Evolutionary conservation across 2,797 vertebrate genomes (phyloP), one percentile per base, ranked within the genome.

Genomic region (Pseudocheirus occidentalis): DNA sequence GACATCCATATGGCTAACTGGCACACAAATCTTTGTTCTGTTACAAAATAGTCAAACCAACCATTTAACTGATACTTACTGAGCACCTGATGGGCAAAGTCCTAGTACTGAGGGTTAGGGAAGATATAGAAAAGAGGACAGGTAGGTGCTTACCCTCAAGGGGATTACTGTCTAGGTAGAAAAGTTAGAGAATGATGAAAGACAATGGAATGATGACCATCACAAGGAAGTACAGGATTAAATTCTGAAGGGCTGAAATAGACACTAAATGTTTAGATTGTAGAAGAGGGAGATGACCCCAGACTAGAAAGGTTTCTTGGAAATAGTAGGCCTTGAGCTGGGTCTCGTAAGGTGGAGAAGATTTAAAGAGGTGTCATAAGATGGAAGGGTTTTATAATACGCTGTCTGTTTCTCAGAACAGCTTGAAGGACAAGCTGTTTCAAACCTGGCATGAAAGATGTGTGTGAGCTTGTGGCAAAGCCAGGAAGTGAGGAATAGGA

Each of bases 361-460:
- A 87, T 87, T 87, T 46, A 46, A 50, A 50, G 21, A 87, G 73
- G 24, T 87, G 40, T 3, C 3, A 24, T 50, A 87, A 87, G 73
- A 87, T 27, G 21, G 40, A 24, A 81, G 21, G n/a, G n/a, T 18
- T 81, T 81, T 46, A 46, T 10, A 21, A 27, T 87, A 87, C 4
- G 18, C 73, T 81, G n/a, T 18, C n/a, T 27, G 73, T 27, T 87
- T 87, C 40, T 27, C 24, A 4, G 73, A 87, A 87, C 73, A 87
- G 73, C 73, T 46, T 87, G 73, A 87, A 87, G 73, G 73, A 21
- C 73, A 87, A 87, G 73, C 73, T 87, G 73, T 87, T 87, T 87
- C 73, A 46, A 87, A 87, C 40, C 40, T 50, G 73, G 73, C 73
- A 87, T 27, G 7, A 50, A 50, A 87, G 24, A 50, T 27, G 11